phyloP scores from a whole-genome alignment of 2,888 invertebrate species.

The Callinectes sapidus region DNA sequence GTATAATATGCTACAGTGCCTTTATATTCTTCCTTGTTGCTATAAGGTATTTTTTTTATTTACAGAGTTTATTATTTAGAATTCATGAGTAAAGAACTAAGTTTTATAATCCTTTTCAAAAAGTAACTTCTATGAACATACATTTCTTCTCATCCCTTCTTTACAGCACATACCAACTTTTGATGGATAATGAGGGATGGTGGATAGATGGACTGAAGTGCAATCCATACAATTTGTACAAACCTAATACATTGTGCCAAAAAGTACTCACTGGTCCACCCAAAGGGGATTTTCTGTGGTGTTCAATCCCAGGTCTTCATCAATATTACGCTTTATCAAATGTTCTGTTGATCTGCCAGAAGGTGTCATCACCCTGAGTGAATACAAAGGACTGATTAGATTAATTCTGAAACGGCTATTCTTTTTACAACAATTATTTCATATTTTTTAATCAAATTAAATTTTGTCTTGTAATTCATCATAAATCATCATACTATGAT shows the following conservation, averaged over 20 bases:
- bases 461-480: not conserved
- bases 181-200: too few species aligned
- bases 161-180: too few species aligned
- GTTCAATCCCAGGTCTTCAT: conserved; percentile 87
- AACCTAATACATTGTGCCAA: not conserved
- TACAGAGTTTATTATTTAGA: too few species aligned
- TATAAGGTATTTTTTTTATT: too few species aligned
- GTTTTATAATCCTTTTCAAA: too few species aligned
- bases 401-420: not conserved
- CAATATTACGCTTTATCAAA: conserved; percentile 82
- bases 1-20: too few species aligned
- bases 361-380: conserved; percentile 84
- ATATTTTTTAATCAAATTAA: not conserved
- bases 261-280: conserved; percentile 87
- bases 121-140: too few species aligned
- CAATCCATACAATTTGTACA: not conserved
- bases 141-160: too few species aligned
- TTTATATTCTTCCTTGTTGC: too few species aligned
- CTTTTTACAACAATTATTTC: not conserved
- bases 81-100: too few species aligned
- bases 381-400: not conserved
- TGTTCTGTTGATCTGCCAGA: conserved; percentile 90
- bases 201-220: too few species aligned
- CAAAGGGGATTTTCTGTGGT: conserved; percentile 94
- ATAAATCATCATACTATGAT: not conserved